phyloP scores from a whole-genome alignment of 2,888 invertebrate species.

The Cataglyphis rosenhaueri region DNA sequence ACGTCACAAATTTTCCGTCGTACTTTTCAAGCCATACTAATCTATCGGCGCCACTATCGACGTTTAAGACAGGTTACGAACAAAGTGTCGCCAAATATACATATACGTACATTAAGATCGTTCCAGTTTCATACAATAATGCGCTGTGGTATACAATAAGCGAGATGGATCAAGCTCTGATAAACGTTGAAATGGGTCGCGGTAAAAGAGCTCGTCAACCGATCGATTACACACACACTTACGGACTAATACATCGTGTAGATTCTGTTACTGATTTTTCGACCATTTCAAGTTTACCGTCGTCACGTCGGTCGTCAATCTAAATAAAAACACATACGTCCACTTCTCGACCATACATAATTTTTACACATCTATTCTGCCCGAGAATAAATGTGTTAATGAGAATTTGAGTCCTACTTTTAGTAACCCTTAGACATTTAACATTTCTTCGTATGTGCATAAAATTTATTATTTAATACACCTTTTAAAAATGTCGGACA shows the following conservation, averaged over 20 bases:
- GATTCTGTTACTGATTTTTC: slow-evolving; percentile 55
- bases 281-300: slow-evolving; percentile 39
- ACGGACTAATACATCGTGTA: slow-evolving; percentile 3
- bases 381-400: neutral
- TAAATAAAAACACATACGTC: slow-evolving; percentile 11
- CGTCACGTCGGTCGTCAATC: neutral
- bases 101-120: slow-evolving; percentile 72
- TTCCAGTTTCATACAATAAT: slow-evolving; percentile 73
- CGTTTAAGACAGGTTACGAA: slow-evolving; percentile 20
- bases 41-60: neutral
- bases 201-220: neutral
- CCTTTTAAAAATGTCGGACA: neutral
- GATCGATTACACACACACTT: neutral
- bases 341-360: neutral
- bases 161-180: slow-evolving; percentile 64
- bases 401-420: neutral
- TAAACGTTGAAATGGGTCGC: slow-evolving; percentile 61
- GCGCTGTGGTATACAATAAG: slow-evolving; percentile 64
- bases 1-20: slow-evolving; percentile 19
- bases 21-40: neutral
- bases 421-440: neutral
- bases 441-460: neutral
- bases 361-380: neutral
- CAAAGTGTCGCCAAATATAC: neutral
- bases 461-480: neutral